These are phyloP conservation scores for Rhinoptilus africanus DNA, from an alignment of 2,113 vertebrate species.

Conservation along the genomic window DNA sequence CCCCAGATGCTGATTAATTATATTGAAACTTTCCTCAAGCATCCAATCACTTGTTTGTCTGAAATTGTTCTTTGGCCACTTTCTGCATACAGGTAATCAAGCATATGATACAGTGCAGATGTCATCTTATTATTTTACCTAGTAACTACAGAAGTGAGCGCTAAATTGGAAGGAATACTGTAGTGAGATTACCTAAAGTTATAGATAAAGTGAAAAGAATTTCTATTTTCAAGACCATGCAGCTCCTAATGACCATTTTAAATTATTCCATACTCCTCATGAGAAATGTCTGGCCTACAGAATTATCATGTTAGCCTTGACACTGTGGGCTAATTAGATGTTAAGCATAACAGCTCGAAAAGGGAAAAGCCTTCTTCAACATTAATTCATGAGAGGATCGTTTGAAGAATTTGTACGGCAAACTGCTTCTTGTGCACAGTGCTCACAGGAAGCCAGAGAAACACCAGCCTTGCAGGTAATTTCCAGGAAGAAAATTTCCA, in stretches of 20 bases:
- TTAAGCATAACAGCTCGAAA: not conserved
- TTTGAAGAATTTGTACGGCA: not conserved
- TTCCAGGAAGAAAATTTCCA: not conserved
- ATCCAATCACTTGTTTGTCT: not conserved
- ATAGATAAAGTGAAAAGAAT: not conserved
- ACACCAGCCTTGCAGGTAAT: not conserved
- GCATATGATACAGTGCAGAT: not conserved
- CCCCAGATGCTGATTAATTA: not conserved
- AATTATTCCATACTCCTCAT: not conserved
- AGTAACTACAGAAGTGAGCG: not conserved
- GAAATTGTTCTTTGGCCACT: not conserved
- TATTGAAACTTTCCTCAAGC: not conserved
- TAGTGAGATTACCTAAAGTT: not conserved
- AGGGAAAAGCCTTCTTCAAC: not conserved
- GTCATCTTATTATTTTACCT: not conserved
- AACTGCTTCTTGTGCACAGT: not conserved
- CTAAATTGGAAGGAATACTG: not conserved
- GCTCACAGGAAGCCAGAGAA: not conserved
- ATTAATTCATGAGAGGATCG: not conserved
- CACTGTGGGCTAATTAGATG: not conserved
- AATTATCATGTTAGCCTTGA: not conserved
- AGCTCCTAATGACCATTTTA: not conserved
- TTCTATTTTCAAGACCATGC: not conserved
- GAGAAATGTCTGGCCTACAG: not conserved
- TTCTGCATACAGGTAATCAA: not conserved